phyloP scores from a whole-genome alignment of 2,888 invertebrate species.

The Lycaena phlaeas region DNA sequence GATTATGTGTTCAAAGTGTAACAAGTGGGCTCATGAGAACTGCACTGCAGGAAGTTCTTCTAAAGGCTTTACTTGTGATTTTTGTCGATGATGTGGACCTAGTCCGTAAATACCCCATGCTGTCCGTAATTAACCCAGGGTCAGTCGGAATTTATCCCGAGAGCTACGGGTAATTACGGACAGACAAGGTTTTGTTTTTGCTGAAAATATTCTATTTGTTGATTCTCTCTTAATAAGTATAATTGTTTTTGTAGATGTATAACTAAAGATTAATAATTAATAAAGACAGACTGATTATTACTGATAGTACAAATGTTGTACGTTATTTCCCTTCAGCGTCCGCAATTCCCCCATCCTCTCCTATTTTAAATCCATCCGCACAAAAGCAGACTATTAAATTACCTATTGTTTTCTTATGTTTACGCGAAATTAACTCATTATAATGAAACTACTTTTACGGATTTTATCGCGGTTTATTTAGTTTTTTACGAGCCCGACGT shows the following conservation, averaged over 20 bases:
- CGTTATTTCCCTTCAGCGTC: no score
- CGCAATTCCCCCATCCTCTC: no score
- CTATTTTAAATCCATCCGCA: no score
- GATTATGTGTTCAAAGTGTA: conserved; percentile 7
- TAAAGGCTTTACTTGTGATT: conserved; percentile 11
- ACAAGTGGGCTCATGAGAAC: conserved; percentile 10
- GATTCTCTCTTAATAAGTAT: neutral
- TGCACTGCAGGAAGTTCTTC: conserved; percentile 10
- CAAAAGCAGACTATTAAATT: no score
- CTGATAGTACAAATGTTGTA: no score
- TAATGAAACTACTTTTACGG: no score
- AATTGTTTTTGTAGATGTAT: neutral
- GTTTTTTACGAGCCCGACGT: no score
- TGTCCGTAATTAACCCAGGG: conserved; percentile 15
- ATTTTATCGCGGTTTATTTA: no score
- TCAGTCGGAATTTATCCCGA: conserved; percentile 8
- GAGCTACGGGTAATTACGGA: conserved; percentile 9
- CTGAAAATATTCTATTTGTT: no score
- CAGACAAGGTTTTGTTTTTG: conserved; percentile 1
- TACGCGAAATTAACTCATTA: no score
- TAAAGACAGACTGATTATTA: no score
- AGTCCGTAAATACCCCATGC: conserved; percentile 14
- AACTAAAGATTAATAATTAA: neutral
- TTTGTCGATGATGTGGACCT: conserved; percentile 11
- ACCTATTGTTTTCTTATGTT: no score